A percentile compares a stretch with the other conserved stretches of the same genome.
Conservation (phyloP, 2,113 vertebrate genomes). For the Notarius lentiginosus region DNA sequence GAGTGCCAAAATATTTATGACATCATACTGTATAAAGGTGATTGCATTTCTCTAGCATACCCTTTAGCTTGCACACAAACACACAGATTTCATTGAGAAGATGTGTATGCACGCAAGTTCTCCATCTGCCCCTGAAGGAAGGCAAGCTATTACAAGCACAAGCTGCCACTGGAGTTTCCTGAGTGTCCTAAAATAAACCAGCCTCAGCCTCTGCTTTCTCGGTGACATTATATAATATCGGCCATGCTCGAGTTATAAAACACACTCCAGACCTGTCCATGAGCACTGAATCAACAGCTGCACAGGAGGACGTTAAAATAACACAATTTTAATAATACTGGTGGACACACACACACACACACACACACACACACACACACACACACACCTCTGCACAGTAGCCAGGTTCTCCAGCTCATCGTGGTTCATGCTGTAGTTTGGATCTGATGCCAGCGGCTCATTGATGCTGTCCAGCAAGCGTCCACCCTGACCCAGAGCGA, state of each 20-base stretch:
- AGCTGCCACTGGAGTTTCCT: constrained; percentile 14
- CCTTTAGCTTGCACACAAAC: neutral
- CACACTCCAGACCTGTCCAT: constrained; percentile 2
- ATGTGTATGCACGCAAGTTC: neutral
- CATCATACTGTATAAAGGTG: neutral
- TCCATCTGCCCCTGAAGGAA: neutral
- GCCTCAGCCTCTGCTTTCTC: neutral
- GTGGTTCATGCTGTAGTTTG: constrained; percentile 81
- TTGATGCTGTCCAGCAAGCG: constrained; percentile 81
- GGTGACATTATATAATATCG: constrained; percentile 10
- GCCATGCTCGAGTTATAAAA: constrained; percentile 11
- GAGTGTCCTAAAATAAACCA: constrained; percentile 3
- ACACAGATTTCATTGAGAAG: constrained; percentile 6
- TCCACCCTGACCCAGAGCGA: constrained; percentile 81
- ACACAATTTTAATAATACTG: neutral
- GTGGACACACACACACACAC: neutral
- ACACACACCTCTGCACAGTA: constrained; percentile 85
- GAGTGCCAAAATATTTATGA: neutral
- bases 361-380: neutral
- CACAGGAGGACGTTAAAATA: neutral
- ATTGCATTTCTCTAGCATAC: neutral
- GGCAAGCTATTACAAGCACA: neutral
- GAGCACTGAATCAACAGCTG: neutral
- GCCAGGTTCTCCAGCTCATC: constrained; percentile 88
- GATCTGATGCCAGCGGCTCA: constrained; percentile 79